phyloP scores from a whole-genome alignment of 2,113 vertebrate species.

The Rousettus leschenaultii region DNA sequence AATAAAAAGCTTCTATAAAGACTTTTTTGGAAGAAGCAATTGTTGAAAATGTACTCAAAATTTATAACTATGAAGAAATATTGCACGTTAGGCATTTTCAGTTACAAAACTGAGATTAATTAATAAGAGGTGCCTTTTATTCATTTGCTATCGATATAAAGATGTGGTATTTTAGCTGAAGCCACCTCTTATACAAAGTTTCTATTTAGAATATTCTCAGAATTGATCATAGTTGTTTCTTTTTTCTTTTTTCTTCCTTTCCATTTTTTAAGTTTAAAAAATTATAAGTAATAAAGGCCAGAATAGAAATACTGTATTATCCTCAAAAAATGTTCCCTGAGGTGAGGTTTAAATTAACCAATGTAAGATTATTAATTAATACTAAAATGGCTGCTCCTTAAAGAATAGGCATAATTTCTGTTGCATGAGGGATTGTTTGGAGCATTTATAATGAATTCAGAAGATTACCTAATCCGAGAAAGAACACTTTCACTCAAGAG shows the following conservation, averaged over 20 bases:
- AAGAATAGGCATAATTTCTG: background rate
- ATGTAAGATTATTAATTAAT: background rate
- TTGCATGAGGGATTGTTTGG: background rate
- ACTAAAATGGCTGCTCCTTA: background rate
- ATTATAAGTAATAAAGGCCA: background rate
- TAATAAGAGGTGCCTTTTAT: background rate
- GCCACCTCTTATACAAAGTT: background rate
- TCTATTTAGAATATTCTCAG: background rate
- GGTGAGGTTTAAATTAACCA: background rate
- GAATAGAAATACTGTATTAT: background rate
- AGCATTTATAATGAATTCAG: slow-evolving; percentile 15
- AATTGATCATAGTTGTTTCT: background rate
- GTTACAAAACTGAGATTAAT: background rate
- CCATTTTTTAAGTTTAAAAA: background rate
- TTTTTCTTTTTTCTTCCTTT: background rate
- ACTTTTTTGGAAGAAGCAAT: background rate
- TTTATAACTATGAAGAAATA: background rate
- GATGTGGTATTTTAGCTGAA: background rate
- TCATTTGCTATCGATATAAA: background rate
- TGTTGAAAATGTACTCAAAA: background rate
- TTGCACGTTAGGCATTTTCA: background rate
- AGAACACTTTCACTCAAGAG: background rate
- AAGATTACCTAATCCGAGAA: background rate
- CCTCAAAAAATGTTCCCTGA: background rate
- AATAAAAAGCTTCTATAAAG: background rate